These are phyloP conservation scores for Agapornis canus DNA, from an alignment of 2,797 vertebrate species.

Conservation along the genomic window DNA sequence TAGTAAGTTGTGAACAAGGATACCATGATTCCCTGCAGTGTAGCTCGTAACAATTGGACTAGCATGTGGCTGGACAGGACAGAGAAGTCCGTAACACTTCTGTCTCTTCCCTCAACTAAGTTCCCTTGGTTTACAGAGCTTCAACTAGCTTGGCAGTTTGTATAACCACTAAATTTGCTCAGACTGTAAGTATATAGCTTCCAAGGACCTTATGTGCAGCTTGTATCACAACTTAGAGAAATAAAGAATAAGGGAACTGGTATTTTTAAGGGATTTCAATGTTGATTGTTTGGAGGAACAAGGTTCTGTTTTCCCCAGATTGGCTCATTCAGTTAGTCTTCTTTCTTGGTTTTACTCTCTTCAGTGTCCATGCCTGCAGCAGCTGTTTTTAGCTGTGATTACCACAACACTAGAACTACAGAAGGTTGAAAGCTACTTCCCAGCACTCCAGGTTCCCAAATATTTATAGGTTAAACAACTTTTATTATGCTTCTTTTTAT, in stretches of 20 bases:
- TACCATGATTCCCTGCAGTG: fast-evolving
- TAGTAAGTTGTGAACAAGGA: not conserved
- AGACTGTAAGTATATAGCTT: not conserved
- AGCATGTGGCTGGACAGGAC: not conserved
- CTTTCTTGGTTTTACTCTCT: not conserved
- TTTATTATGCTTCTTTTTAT: not conserved
- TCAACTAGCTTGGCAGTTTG: not conserved
- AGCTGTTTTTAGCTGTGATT: not conserved
- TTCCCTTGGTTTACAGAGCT: not conserved
- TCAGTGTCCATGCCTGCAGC: not conserved
- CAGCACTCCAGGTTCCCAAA: not conserved
- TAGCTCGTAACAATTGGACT: fast-evolving
- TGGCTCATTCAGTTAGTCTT: not conserved
- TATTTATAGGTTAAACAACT: slow-evolving; percentile 12
- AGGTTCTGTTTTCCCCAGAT: not conserved
- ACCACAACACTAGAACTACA: not conserved
- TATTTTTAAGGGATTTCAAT: not conserved
- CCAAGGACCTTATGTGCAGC: not conserved
- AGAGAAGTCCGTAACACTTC: not conserved
- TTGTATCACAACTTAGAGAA: not conserved
- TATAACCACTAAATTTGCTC: not conserved
- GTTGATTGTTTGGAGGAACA: not conserved
- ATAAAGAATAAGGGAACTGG: not conserved
- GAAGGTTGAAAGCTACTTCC: not conserved
- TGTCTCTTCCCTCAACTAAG: not conserved